Conservation (phyloP, 2,113 vertebrate species). For the Gadus macrocephalus region DNA sequence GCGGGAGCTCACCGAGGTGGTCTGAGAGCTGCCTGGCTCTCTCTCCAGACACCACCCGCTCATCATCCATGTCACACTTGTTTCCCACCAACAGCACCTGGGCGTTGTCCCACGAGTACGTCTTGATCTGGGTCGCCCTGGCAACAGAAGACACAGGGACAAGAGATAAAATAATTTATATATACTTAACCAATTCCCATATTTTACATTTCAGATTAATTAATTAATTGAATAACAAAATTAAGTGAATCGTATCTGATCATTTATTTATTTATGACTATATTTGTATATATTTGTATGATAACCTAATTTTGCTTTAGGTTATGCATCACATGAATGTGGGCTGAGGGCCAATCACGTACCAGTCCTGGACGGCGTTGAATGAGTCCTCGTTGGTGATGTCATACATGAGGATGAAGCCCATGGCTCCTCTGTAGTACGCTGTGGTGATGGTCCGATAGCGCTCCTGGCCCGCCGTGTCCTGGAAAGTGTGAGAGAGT, state of each 20-base stretch:
- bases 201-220: too few species aligned
- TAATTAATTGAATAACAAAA: too few species aligned
- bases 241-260: too few species aligned
- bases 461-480: too few species aligned
- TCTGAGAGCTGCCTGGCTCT: slow-evolving; percentile 89
- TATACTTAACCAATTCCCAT: too few species aligned
- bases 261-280: too few species aligned
- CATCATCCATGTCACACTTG: slow-evolving; percentile 98
- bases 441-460: too few species aligned
- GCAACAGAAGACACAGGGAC: not conserved
- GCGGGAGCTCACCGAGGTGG: slow-evolving; percentile 80
- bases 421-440: slow-evolving; percentile 88
- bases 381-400: slow-evolving; percentile 78
- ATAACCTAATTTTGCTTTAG: too few species aligned
- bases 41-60: slow-evolving; percentile 83
- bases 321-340: too few species aligned
- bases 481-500: not conserved
- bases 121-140: slow-evolving; percentile 98
- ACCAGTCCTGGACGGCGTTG: slow-evolving; percentile 89
- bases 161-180: too few species aligned
- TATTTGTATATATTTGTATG: too few species aligned
- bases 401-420: slow-evolving; percentile 80
- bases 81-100: slow-evolving; percentile 96
- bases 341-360: slow-evolving; percentile 40
- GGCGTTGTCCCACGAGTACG: slow-evolving; percentile 98